Base-by-base conservation (phyloP, 2,888 invertebrate species). In the Mechanitis messenoides region DNA sequence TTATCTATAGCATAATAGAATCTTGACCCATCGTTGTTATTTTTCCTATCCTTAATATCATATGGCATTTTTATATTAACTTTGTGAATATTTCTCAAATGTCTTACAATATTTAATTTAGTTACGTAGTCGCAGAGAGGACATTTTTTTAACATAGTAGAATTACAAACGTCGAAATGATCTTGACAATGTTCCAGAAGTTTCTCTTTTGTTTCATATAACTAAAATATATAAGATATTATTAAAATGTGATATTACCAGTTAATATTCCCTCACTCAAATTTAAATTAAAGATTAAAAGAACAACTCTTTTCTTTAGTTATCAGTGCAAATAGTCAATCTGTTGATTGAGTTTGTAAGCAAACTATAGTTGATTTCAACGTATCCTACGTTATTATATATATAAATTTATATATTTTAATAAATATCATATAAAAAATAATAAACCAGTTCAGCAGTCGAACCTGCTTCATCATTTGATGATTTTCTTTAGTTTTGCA, bases 81-180 rank as follows among this genome's bases (percentile, higher is more conserved):
- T 1, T 73, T 70, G 61, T 88, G 87, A 0, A 68, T 70, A 0
- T 66, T 2, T 3, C 65, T 68, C 1, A 87, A 67, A 42, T 88
- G 87, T 2, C 65, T 63, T 0, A 66, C 67, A 0, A 87, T 72
- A 2, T 73, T 69, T 0, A 61, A 9, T 0, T 72, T 67, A 0
- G 83, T 80, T 0, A 83, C 83, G 35, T 74, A 79, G 0, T 76
- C 73, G 45, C 88, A 88, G 0, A 84, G 69, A 0, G 88, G 88
- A 50, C 88, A 88, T 66, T 85, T 88, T 31, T 81, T 81, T 0
- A 87, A 58, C 45, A 78, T 79, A 0, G 70, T 75, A 0, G 75
- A 71, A 56, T 75, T 83, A 71, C 85, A 85, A 0, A 84, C 63
- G 11, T 85, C 83, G 58, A 86, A 87, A 59, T 89, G 88, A 0